Conservation (phyloP, 2,888 invertebrate species). For the Phortica okadai region DNA sequence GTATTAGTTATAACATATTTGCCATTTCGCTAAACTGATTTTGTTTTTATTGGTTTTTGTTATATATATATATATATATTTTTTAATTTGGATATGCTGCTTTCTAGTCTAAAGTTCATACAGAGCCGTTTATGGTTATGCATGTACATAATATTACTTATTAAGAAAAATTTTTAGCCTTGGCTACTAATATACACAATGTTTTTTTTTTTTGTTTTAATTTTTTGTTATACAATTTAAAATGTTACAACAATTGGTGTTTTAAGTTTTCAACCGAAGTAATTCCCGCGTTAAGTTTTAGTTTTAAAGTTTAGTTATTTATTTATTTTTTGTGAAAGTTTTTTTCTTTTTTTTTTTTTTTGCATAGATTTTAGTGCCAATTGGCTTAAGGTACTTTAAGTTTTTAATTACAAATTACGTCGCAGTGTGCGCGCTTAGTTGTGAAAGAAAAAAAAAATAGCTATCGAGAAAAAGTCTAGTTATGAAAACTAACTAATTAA, state of each 20-base stretch:
- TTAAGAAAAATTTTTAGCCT: not conserved
- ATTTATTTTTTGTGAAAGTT: constrained; percentile 37
- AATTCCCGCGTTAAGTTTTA: not conserved
- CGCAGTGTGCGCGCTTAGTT: not conserved
- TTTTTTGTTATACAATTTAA: constrained; percentile 23
- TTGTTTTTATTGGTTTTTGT: constrained; percentile 28
- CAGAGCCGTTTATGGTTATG: too few species aligned
- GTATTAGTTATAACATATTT: too few species aligned
- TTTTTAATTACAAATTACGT: constrained; percentile 36
- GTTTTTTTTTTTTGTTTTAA: constrained; percentile 8
- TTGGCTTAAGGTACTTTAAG: constrained; percentile 76
- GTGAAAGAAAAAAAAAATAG: not conserved
- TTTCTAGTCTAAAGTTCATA: not conserved
- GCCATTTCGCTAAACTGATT: not conserved
- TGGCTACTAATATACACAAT: constrained; percentile 14
- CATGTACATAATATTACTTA: too few species aligned
- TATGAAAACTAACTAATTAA: not conserved
- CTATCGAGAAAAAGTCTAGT: not conserved
- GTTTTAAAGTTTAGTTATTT: not conserved
- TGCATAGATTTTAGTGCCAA: constrained; percentile 73
- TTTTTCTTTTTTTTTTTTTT: constrained; percentile 51
- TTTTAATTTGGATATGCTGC: constrained; percentile 10
- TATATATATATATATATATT: not conserved
- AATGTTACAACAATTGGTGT: constrained; percentile 24
- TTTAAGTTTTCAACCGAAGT: not conserved